Evolutionary conservation across 2,888 invertebrate species (phyloP).

Genomic region (Agelastica alni): DNA sequence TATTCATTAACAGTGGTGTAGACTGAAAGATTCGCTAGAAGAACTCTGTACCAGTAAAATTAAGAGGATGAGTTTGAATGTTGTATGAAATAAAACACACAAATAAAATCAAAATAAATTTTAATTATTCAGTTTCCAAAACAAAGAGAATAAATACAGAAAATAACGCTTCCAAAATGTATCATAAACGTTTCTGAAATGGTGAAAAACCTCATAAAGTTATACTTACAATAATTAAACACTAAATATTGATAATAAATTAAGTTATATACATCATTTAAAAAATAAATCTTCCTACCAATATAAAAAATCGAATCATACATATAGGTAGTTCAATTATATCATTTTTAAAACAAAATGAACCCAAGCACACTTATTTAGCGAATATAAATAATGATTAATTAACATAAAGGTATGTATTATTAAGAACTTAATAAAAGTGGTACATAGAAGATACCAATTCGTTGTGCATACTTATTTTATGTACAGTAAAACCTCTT

Average conservation of each 20-base stretch:
- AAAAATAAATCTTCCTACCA: constrained; percentile 4
- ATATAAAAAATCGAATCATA: constrained; percentile 8
- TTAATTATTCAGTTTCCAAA: no score
- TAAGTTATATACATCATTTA: constrained; percentile 20
- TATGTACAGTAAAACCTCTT: no score
- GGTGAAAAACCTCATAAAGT: no score
- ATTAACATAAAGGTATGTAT: constrained; percentile 1
- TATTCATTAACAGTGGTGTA: no score
- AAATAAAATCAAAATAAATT: no score
- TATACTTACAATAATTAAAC: background rate
- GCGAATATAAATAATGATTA: background rate
- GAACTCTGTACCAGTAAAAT: no score
- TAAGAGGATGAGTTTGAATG: no score
- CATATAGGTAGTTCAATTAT: constrained; percentile 3
- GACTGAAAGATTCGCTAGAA: no score
- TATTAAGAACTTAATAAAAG: background rate
- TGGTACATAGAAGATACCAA: background rate
- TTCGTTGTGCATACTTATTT: constrained; percentile 4
- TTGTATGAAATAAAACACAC: no score
- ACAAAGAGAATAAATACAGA: no score
- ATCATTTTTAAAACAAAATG: constrained; percentile 22
- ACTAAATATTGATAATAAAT: constrained; percentile 15
- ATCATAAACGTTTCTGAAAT: no score
- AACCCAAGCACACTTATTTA: background rate
- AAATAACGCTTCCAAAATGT: no score